Conservation (phyloP, 2,113 vertebrate species). For the Gymnorhina tibicen region DNA sequence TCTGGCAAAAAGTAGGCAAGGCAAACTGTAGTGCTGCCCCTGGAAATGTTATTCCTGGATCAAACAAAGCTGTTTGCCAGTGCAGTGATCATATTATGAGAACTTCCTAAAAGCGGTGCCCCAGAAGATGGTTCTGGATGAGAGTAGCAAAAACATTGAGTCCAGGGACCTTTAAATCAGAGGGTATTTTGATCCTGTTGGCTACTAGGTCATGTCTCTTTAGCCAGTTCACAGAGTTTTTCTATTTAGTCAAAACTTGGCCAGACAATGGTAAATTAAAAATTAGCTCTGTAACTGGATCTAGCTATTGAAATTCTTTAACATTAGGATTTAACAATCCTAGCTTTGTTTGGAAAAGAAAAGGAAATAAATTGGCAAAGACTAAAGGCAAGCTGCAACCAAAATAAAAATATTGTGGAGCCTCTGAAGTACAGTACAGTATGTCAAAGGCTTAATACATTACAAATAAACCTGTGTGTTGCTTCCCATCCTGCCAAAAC, state of each 20-base stretch:
- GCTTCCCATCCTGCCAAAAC: neutral
- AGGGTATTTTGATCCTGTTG: neutral
- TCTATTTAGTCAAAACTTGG: neutral
- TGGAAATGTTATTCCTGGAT: slow-evolving; percentile 28
- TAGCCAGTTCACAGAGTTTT: neutral
- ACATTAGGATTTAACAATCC: neutral
- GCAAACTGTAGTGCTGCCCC: neutral
- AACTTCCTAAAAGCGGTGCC: neutral
- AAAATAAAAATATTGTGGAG: neutral
- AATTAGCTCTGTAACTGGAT: neutral
- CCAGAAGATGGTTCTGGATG: neutral
- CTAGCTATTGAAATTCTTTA: slow-evolving; percentile 17
- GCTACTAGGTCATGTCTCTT: neutral
- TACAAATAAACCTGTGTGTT: slow-evolving; percentile 1
- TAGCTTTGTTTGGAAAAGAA: slow-evolving; percentile 32
- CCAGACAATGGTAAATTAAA: neutral
- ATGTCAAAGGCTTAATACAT: slow-evolving; percentile 7
- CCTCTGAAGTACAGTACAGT: neutral
- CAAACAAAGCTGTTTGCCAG: neutral
- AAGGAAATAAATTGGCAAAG: slow-evolving; percentile 19
- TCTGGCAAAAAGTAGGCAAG: neutral
- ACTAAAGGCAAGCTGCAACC: neutral
- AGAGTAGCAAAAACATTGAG: neutral
- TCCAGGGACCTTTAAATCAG: neutral
- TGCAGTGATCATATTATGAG: neutral